phyloP scores from a whole-genome alignment of 2,797 vertebrate species.

The Leptatherina wallacei region DNA sequence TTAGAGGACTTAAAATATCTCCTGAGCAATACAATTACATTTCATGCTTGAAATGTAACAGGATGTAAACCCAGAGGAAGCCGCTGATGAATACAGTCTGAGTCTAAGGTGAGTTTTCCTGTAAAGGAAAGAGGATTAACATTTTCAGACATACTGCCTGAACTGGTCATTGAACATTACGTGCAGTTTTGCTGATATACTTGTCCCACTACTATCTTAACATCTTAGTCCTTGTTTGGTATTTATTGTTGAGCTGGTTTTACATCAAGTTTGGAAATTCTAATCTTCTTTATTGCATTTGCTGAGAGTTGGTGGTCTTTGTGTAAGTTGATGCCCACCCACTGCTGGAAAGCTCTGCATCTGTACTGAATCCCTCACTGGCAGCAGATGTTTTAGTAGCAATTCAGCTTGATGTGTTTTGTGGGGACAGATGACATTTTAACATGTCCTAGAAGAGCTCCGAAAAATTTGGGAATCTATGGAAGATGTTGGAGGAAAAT shows the following conservation, averaged over 20 bases:
- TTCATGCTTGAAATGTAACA: slow-evolving; percentile 36
- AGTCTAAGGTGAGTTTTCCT: slow-evolving; percentile 39
- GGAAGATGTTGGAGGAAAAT: neutral
- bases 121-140: slow-evolving; percentile 30
- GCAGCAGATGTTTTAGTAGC: neutral
- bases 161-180: slow-evolving; percentile 5
- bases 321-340: neutral
- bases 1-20: slow-evolving; percentile 26
- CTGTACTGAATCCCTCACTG: neutral
- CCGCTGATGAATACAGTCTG: slow-evolving; percentile 26
- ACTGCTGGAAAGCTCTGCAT: neutral
- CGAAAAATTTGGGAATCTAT: neutral
- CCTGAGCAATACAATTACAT: slow-evolving; percentile 24
- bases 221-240: neutral
- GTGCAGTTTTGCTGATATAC: neutral
- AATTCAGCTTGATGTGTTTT: neutral
- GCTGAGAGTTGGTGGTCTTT: neutral
- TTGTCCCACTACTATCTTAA: neutral
- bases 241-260: neutral
- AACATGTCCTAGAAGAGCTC: neutral
- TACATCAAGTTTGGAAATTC: neutral
- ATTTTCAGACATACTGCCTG: slow-evolving; percentile 18
- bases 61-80: slow-evolving; percentile 34
- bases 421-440: neutral
- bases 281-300: neutral